Conservation (phyloP, 2,888 invertebrate species). For the Drosophila limbata region DNA sequence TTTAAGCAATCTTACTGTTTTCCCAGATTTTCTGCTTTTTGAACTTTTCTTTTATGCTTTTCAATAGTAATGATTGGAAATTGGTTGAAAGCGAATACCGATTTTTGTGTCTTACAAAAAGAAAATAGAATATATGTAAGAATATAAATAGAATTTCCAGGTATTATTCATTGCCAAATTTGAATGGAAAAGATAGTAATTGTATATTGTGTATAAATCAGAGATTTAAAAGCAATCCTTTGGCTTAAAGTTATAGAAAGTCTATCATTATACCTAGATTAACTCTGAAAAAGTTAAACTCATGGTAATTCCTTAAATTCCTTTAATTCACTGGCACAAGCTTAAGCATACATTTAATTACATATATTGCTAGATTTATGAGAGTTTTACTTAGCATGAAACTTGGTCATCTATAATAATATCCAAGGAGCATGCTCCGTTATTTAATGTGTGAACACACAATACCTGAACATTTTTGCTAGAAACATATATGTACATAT, state of each 20-base stretch:
- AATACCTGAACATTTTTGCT: slow-evolving; percentile 35
- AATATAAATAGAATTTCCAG: background rate
- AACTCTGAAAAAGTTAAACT: no score
- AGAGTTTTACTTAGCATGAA: slow-evolving; percentile 23
- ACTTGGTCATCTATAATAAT: background rate
- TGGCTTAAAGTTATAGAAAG: no score
- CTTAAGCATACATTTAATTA: no score
- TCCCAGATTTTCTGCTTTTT: background rate
- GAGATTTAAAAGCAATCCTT: no score
- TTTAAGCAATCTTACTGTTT: slow-evolving; percentile 55
- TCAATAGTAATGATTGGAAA: slow-evolving; percentile 46
- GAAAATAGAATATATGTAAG: background rate
- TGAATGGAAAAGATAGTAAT: background rate
- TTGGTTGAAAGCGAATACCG: slow-evolving; percentile 5
- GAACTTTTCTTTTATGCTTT: slow-evolving; percentile 19
- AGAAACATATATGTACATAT: slow-evolving; percentile 1
- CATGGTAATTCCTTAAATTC: no score
- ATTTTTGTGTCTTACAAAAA: slow-evolving; percentile 8
- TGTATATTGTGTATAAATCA: no score
- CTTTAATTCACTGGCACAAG: no score
- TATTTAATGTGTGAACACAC: slow-evolving; percentile 50
- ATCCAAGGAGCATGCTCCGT: slow-evolving; percentile 24
- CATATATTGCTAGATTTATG: slow-evolving; percentile 1
- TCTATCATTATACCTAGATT: no score
- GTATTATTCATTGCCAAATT: slow-evolving; percentile 4